phyloP scores from a whole-genome alignment of 1,140 invertebrate species.

The Ips nitidus region DNA sequence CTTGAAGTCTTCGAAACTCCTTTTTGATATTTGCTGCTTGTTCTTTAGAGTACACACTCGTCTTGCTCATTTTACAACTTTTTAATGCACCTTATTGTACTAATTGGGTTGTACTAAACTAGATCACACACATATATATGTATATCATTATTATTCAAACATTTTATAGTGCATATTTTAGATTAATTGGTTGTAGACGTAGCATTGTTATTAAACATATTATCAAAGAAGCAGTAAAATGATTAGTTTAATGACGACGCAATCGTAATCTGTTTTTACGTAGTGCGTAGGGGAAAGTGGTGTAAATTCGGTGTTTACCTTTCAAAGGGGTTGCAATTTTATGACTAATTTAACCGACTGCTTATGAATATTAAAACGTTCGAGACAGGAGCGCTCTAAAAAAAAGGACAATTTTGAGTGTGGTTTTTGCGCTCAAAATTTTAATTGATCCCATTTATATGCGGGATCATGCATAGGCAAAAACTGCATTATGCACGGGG shows the following conservation, averaged over 20 bases:
- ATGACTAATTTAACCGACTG: too few relatives aligned
- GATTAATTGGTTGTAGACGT: neutral
- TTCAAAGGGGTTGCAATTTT: too few relatives aligned
- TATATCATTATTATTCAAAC: neutral
- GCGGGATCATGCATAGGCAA: conserved; percentile 11
- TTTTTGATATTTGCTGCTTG: conserved; percentile 47
- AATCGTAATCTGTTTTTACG: too few relatives aligned
- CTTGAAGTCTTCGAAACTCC: conserved; percentile 57
- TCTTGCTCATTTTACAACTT: conserved; percentile 12
- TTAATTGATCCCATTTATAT: conserved; percentile 16
- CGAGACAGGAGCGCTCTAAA: neutral
- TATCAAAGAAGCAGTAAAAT: neutral
- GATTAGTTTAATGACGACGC: neutral
- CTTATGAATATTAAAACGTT: conserved; percentile 9
- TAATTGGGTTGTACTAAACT: too few relatives aligned
- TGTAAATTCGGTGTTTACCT: too few relatives aligned
- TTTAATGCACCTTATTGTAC: too few relatives aligned
- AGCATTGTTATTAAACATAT: neutral
- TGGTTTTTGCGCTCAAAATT: neutral
- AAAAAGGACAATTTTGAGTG: conserved; percentile 5
- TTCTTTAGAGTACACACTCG: conserved; percentile 23
- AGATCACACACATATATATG: neutral
- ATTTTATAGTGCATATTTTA: neutral
- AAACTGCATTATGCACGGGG: conserved; percentile 1
- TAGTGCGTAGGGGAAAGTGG: too few relatives aligned